A percentile compares a stretch with the other conserved stretches of the same genome.
phyloP scores from a whole-genome alignment of 2,888 invertebrate species.

The Baronia brevicornis region DNA sequence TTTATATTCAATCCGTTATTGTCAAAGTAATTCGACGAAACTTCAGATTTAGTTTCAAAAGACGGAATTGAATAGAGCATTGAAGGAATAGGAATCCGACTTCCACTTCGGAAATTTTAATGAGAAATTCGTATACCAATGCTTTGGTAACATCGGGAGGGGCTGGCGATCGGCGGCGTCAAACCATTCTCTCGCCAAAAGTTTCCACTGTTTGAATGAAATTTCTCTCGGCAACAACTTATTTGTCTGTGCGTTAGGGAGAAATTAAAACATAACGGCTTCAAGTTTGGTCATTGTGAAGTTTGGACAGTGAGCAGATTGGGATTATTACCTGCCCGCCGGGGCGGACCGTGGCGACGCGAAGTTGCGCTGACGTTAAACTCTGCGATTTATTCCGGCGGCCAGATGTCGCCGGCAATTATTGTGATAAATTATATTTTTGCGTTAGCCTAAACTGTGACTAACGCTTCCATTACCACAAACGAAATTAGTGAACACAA shows the following conservation, averaged over 20 bases:
- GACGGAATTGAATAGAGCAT: slow-evolving; percentile 55
- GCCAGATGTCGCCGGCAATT: slow-evolving; percentile 64
- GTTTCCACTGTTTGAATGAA: slow-evolving; percentile 44
- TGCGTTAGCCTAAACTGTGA: slow-evolving; percentile 38
- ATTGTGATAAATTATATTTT: slow-evolving; percentile 54
- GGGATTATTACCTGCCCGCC: slow-evolving; percentile 65
- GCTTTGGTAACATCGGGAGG: slow-evolving; percentile 51
- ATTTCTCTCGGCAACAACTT: slow-evolving; percentile 47
- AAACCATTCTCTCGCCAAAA: slow-evolving; percentile 53
- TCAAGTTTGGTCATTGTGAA: slow-evolving; percentile 60
- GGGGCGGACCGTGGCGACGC: slow-evolving; percentile 25
- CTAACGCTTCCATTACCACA: slow-evolving; percentile 8
- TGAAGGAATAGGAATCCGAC: slow-evolving; percentile 42
- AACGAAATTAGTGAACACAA: too few species aligned
- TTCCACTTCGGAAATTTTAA: slow-evolving; percentile 62
- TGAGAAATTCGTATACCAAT: slow-evolving; percentile 68
- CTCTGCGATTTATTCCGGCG: slow-evolving; percentile 58
- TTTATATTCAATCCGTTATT: slow-evolving; percentile 51
- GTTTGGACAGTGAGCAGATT: slow-evolving; percentile 56
- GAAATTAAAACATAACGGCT: slow-evolving; percentile 66
- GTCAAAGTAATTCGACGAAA: slow-evolving; percentile 60
- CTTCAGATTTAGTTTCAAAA: slow-evolving; percentile 66
- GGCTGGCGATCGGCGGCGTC: slow-evolving; percentile 46
- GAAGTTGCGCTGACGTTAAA: slow-evolving; percentile 43
- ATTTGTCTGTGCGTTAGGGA: slow-evolving; percentile 50